Evolutionary conservation across 2,888 invertebrate species (phyloP).

Genomic region (Diploptera punctata): DNA sequence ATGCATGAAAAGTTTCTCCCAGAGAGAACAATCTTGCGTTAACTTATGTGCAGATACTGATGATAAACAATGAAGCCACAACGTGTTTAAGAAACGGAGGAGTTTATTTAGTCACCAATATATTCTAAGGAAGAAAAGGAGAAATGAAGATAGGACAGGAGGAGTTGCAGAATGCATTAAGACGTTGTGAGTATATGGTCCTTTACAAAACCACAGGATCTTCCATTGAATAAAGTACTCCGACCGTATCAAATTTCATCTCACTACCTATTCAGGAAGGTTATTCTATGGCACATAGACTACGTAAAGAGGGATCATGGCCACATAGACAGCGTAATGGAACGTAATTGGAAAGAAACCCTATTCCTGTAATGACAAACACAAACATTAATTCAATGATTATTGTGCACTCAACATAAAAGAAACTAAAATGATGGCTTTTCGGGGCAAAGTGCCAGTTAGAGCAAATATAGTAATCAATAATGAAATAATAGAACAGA

Average conservation of each 20-base stretch:
- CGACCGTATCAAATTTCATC: conserved; percentile 29
- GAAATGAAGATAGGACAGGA: not conserved
- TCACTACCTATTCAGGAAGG: conserved; percentile 20
- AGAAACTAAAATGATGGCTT: no score
- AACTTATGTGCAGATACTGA: no score
- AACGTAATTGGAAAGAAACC: no score
- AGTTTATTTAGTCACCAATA: not conserved
- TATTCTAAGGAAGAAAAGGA: not conserved
- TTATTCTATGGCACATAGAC: conserved; percentile 17
- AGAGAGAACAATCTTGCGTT: no score
- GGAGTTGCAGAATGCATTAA: not conserved
- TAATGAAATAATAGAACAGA: no score
- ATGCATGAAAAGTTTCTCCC: no score
- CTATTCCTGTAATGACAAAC: no score
- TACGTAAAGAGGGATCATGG: not conserved
- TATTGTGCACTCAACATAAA: no score
- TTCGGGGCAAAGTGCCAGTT: no score
- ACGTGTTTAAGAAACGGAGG: conserved; percentile 20
- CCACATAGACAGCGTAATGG: not conserved
- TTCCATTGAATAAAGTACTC: conserved; percentile 25
- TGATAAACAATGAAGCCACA: conserved; percentile 19
- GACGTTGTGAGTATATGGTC: not conserved
- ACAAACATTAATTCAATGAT: no score
- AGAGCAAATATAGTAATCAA: no score
- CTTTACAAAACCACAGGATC: not conserved